Evolutionary conservation across 2,113 vertebrate genomes (phyloP).

Genomic region (Rhinolophus ferrumequinum): DNA sequence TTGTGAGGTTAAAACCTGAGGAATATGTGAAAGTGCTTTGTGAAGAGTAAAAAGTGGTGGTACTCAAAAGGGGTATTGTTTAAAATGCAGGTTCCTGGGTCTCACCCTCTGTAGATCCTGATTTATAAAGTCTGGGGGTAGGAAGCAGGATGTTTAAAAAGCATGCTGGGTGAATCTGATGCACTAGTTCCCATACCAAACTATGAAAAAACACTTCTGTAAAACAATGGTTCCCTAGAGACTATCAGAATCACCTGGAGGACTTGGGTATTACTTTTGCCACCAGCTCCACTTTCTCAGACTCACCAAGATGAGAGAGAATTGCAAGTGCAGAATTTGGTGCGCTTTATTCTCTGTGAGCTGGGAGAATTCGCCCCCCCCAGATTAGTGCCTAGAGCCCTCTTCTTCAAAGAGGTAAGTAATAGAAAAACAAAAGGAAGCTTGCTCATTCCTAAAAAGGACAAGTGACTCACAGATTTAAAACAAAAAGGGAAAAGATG

Average conservation of each 20-base stretch:
- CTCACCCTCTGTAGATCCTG: not conserved
- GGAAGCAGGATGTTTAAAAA: not conserved
- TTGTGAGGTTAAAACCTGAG: not conserved
- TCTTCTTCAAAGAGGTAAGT: not conserved
- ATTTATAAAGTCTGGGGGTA: not conserved
- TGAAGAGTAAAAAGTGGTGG: not conserved
- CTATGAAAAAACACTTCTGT: not conserved
- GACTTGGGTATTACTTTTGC: not conserved
- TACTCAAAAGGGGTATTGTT: not conserved
- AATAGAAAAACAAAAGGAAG: not conserved
- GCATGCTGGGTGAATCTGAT: not conserved
- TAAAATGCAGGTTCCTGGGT: not conserved
- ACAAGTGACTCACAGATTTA: slow-evolving; percentile 61
- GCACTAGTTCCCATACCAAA: not conserved
- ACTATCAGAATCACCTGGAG: not conserved
- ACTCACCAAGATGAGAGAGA: not conserved
- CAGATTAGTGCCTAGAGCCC: not conserved
- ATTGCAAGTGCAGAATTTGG: not conserved
- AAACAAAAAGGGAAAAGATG: not conserved
- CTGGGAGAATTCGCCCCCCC: not conserved
- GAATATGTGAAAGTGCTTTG: not conserved
- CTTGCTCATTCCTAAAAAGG: not conserved
- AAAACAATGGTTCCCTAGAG: not conserved
- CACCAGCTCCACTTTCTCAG: not conserved
- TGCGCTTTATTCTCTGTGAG: not conserved